Base-by-base conservation (phyloP, 1,140 invertebrate genomes). In the Acromyrmex charruanus region DNA sequence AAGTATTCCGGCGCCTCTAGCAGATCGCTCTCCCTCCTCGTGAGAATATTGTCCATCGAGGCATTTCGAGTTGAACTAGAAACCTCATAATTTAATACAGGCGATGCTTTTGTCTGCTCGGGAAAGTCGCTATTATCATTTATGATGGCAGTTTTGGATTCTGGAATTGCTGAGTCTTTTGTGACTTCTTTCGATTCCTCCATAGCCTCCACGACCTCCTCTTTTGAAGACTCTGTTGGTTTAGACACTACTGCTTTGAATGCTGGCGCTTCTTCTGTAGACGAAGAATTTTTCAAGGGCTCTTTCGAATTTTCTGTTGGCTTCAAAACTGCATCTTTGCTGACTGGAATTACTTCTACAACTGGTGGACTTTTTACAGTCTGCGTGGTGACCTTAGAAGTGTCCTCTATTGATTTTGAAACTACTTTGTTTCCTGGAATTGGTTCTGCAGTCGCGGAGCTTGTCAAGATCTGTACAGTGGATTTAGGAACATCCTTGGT, bases 1-100 rank as follows among this genome's bases (percentile, higher is more conserved):
- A 89, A 89, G 77, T 92, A 94, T 16, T 95, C 94, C 1, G 93
- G 89, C 18, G 89, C 80, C 12, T 93, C 92, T 0, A 93, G 61
- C 77, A 92, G 53, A 25, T 94, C 93, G 9, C 77, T 58, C 55
- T 92, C 91, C 49, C 91, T 93, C 25, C 79, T 88, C 14, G 82
- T 88, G 7, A 87, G 44, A 1, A 92, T 82, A 71, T 93, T 94
- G 53, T 94, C 93, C 86, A 88, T 92, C 35, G 93, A 93, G n/a
- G 28, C 58, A 85, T 91, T 94, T 79, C 89, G 86, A 2, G 59
- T 91, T 9, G 93, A 91, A 89, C 92, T 93, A 63, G 88, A 81
- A 14, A 61, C 86, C 88, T 91, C 69, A 72, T 77, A 71, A 14
- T 85, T 44, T 28, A 28, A 10, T 25, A 31, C 31, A 25, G 59